A percentile compares a stretch with the other conserved stretches of the same genome.
Conservation (phyloP, 1,140 invertebrate species). For the Brachionus paranguensis region DNA sequence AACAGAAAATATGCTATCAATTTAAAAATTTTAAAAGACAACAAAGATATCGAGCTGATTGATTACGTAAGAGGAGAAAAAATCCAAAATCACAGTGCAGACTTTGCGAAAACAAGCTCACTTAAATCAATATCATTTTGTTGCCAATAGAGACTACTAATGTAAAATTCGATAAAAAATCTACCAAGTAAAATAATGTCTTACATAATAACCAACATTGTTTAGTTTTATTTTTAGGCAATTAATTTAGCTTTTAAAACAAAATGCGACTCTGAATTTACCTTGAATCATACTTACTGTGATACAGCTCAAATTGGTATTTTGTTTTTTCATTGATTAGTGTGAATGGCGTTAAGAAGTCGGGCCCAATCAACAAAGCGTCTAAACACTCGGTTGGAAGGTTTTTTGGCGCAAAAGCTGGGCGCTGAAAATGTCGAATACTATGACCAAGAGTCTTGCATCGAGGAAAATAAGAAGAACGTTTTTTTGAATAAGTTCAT, state of each 20-base stretch:
- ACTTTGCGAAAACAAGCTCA: not conserved
- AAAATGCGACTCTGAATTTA: not conserved
- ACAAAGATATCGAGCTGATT: not conserved
- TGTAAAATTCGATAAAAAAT: not conserved
- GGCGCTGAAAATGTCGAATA: conserved; percentile 34
- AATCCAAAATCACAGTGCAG: not conserved
- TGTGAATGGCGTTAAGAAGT: not conserved
- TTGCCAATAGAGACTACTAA: conserved; percentile 36
- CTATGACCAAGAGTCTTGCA: conserved; percentile 24
- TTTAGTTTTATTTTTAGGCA: conserved; percentile 12
- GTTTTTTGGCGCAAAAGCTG: conserved; percentile 6
- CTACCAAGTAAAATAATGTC: conserved; percentile 5
- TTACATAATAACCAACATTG: conserved; percentile 16
- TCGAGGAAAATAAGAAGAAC: conserved; percentile 23
- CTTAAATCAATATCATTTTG: conserved; percentile 34
- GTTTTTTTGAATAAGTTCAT: not conserved
- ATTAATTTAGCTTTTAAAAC: not conserved
- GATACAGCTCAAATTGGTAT: not conserved
- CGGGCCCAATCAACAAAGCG: not conserved
- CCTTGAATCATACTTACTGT: not conserved
- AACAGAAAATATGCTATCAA: not conserved
- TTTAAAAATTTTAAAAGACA: not conserved
- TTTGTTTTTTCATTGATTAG: not conserved
- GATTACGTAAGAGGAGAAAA: not conserved
- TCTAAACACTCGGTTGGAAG: conserved; percentile 9